Evolutionary conservation across 1,140 invertebrate genomes (phyloP), one percentile per base, ranked within the genome.

Genomic region (Melitaea cinxia): DNA sequence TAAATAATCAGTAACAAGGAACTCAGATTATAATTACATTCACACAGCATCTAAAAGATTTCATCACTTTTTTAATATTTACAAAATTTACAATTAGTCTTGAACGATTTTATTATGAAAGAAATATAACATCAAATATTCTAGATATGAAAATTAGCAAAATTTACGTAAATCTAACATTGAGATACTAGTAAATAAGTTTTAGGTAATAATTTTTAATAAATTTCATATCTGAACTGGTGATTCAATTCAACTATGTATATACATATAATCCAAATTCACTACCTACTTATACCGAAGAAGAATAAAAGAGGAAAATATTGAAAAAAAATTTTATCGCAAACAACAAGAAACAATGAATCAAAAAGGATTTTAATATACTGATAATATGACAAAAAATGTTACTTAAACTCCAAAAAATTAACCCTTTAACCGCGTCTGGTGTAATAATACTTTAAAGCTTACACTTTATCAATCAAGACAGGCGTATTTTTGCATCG

Each of bases 81-180:
- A 80, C 78, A 78, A 71, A 73, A 80, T 78, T 53, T 80, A 80
- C 78, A 78, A 73, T 37, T 19, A 53, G 49, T 39, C 28, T 33
- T 53, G 17, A 23, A 17, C 4, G n/a, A n/a, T n/a, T n/a, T n/a
- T n/a, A n/a, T n/a, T n/a, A n/a, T n/a, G n/a, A n/a, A 28, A n/a
- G 14, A 57, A 42, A 57, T 57, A 28, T 42, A 21, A 57, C n/a
- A 42, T 26, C 26, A 42, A 57, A 37, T 19, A 1, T 6, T 9
- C 33, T 14, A 24, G 23, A 57, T 28, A 26, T 56, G 15, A 56
- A 56, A 42, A 56, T 17, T 42, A 4, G 12, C 4, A 56, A 56
- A 57, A 47, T 4, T 12, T 12, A 47, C 19, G 0, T 23, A 21
- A 24, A 47, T 42, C 15, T 42, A 19, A 42, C 14, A 42, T 7